Conservation (phyloP, 2,888 invertebrate species). For the Papilio protenor region DNA sequence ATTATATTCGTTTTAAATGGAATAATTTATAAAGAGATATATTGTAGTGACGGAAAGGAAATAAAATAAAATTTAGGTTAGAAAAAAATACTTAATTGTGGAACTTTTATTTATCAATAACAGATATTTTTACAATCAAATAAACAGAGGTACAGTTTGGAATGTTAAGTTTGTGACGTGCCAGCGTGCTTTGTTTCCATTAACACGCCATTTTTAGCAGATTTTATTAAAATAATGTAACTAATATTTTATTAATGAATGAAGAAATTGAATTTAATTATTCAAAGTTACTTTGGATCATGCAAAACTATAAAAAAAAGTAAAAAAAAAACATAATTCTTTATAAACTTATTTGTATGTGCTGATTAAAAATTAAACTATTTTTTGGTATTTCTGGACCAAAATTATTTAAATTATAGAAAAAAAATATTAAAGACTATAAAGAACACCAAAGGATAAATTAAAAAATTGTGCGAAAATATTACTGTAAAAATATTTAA, state of each 20-base stretch:
- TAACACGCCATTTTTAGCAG: neutral
- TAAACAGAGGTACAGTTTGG: slow-evolving; percentile 25
- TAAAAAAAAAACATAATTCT: neutral
- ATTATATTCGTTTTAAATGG: neutral
- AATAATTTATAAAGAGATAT: neutral
- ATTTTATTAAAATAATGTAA: neutral
- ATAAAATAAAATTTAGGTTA: neutral
- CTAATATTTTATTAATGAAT: slow-evolving; percentile 19
- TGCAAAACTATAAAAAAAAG: slow-evolving; percentile 28
- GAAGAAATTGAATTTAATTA: too few species aligned
- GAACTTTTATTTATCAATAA: slow-evolving; percentile 40
- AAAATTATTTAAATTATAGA: neutral
- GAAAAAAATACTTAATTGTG: neutral
- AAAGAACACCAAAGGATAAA: neutral
- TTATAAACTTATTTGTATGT: slow-evolving; percentile 3
- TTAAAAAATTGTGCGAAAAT: slow-evolving; percentile 42
- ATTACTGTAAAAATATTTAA: slow-evolving; percentile 54
- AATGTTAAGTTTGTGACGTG: slow-evolving; percentile 16
- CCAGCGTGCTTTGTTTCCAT: neutral
- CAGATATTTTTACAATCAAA: slow-evolving; percentile 35
- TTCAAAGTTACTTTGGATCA: slow-evolving; percentile 38
- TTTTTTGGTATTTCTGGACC: slow-evolving; percentile 10
- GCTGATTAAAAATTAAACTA: slow-evolving; percentile 21
- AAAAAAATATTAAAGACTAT: slow-evolving; percentile 20
- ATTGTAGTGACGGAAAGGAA: neutral